These are phyloP conservation scores for Astur gentilis DNA, from an alignment of 2,113 vertebrate species.

Conservation along the genomic window DNA sequence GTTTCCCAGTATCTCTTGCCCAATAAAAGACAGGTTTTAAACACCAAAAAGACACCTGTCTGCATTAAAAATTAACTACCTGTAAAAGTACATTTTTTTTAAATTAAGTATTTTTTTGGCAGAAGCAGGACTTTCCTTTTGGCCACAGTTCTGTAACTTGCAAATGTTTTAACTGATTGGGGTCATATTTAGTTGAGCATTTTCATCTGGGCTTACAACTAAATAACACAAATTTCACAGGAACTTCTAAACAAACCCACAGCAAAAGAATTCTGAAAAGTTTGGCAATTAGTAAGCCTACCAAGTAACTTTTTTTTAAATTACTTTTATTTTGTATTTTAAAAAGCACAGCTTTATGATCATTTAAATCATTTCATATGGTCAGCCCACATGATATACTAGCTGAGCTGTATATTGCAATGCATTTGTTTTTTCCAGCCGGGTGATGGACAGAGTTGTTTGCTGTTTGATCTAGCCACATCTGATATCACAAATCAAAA, in stretches of 20 bases:
- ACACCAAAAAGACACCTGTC: slow-evolving; percentile 13
- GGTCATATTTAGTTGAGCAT: neutral
- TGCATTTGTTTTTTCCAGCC: neutral
- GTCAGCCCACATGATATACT: neutral
- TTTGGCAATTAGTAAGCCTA: neutral
- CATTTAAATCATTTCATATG: neutral
- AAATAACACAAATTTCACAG: neutral
- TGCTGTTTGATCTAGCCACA: neutral
- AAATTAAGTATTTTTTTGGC: neutral
- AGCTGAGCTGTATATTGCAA: neutral
- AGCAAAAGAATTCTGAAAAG: neutral
- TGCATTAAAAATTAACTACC: slow-evolving; percentile 42
- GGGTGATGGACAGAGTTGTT: neutral
- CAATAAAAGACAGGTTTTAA: slow-evolving; percentile 5
- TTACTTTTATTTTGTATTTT: neutral
- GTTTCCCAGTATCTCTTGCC: neutral
- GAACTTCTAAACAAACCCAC: neutral
- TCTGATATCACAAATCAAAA: neutral
- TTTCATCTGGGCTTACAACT: slow-evolving; percentile 9
- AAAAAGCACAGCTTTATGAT: neutral
- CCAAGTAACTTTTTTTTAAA: neutral
- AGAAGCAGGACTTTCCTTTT: neutral
- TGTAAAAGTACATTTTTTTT: neutral
- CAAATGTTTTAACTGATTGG: neutral
- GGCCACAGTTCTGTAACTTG: neutral